phyloP scores from a whole-genome alignment of 2,113 vertebrate species.

The Syrrhaptes paradoxus region DNA sequence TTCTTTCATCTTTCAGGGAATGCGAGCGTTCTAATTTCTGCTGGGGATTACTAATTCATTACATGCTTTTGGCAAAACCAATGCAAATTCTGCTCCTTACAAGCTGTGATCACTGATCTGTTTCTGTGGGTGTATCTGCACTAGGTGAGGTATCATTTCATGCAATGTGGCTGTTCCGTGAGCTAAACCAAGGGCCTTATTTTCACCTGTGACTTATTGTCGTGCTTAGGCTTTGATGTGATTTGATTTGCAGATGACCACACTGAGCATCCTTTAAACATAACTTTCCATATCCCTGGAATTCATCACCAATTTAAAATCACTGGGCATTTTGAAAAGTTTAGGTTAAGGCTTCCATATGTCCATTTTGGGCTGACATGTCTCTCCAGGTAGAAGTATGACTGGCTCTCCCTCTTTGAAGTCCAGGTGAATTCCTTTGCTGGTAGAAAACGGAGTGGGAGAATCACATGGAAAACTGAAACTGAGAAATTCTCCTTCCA shows the following conservation, averaged over 20 bases:
- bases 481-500: not conserved
- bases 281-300: not conserved
- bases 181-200: not conserved
- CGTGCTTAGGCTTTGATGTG: not conserved
- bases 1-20: not conserved
- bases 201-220: not conserved
- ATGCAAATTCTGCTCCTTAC: not conserved
- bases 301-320: not conserved
- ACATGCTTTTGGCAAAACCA: conserved; percentile 34
- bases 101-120: not conserved
- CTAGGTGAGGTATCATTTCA: not conserved
- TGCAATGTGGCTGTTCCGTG: not conserved
- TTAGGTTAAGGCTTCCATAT: not conserved
- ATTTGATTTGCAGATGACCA: not conserved
- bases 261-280: not conserved
- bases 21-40: not conserved
- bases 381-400: not conserved
- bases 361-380: not conserved
- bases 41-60: conserved; percentile 55
- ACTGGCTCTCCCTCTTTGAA: not conserved
- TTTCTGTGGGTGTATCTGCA: not conserved
- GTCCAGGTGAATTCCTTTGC: not conserved
- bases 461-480: not conserved
- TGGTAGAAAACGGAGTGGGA: not conserved
- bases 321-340: not conserved